Evolutionary conservation across 2,888 invertebrate species (phyloP).

Genomic region (Arrhopalites spinosus): DNA sequence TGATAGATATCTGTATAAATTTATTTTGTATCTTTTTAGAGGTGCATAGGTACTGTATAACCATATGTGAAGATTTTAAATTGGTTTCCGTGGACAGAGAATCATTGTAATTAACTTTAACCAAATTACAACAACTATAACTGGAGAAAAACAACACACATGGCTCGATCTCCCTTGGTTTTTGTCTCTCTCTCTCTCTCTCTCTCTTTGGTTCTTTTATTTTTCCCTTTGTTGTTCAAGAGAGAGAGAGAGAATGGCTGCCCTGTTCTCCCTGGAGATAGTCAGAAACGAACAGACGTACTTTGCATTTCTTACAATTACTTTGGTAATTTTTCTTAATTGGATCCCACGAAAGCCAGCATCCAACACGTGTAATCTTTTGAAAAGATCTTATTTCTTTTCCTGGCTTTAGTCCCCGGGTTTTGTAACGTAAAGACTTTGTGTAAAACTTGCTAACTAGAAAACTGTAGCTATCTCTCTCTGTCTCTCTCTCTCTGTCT

Average conservation of each 20-base stretch:
- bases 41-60: no score
- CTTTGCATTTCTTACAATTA: conserved; percentile 24
- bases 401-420: background rate
- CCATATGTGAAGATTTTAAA: background rate
- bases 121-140: no score
- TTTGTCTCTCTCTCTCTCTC: background rate
- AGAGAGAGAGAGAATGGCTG: background rate
- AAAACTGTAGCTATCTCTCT: background rate
- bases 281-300: background rate
- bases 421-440: no score
- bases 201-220: background rate
- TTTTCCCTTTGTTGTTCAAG: background rate
- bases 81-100: background rate
- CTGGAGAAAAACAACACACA: no score
- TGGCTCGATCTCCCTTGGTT: no score
- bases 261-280: background rate
- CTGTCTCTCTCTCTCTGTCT: background rate
- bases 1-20: no score
- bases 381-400: background rate
- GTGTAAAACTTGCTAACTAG: conserved; percentile 1
- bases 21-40: no score
- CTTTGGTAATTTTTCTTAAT: conserved; percentile 20
- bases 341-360: background rate
- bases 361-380: conserved; percentile 6
- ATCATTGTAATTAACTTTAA: background rate